Conservation (phyloP, 2,888 invertebrate genomes). For the Listrodromus nycthemerus region DNA sequence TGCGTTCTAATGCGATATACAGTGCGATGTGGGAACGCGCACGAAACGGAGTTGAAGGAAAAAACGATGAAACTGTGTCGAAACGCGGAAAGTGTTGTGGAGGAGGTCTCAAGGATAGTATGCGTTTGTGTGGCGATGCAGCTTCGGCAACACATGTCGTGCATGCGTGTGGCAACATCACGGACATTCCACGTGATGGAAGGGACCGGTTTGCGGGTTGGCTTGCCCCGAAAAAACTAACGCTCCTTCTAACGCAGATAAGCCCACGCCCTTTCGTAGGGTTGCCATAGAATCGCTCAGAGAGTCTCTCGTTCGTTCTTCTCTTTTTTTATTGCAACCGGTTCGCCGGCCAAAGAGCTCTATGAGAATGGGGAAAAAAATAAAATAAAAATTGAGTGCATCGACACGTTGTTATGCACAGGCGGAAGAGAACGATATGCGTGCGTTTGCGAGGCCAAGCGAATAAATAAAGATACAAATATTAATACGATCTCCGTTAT, state of each 20-base stretch:
- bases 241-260: constrained; percentile 65
- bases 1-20: background rate
- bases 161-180: constrained; percentile 72
- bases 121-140: constrained; percentile 39
- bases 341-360: constrained; percentile 57
- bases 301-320: constrained; percentile 48
- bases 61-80: constrained; percentile 6
- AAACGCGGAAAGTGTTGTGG: constrained; percentile 36
- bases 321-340: constrained; percentile 69
- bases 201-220: constrained; percentile 67
- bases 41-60: background rate
- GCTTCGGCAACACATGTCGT: constrained; percentile 67
- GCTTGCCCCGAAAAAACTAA: constrained; percentile 56
- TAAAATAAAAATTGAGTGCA: background rate
- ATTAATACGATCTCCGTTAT: background rate
- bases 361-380: constrained; percentile 42
- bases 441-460: too few relatives aligned
- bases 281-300: constrained; percentile 38
- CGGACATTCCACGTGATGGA: constrained; percentile 70
- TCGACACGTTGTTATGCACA: constrained; percentile 8
- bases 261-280: constrained; percentile 66
- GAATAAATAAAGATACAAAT: background rate
- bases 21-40: background rate
- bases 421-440: background rate
- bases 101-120: too few relatives aligned